Percentiles rank a stretch among this genome's conserved stretches.
Conservation (phyloP, 2,797 vertebrate genomes). For the Jordanella pulchra region DNA sequence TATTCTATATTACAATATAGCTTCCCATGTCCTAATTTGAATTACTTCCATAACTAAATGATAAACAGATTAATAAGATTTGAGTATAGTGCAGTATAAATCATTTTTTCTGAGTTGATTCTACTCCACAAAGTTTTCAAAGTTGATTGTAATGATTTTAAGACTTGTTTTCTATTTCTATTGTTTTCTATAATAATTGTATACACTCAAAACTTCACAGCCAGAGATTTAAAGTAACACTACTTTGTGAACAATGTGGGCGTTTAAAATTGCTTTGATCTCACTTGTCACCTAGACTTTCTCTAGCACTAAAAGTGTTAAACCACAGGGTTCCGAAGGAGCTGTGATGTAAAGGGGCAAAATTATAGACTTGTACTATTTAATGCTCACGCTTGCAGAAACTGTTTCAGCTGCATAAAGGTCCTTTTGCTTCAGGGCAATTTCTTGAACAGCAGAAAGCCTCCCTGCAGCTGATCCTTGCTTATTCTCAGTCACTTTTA, state of each 20-base stretch:
- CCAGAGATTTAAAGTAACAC: background rate
- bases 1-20: no score
- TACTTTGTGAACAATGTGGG: background rate
- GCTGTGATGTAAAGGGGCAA: slow-evolving; percentile 2
- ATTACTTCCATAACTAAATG: no score
- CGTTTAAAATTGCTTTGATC: background rate
- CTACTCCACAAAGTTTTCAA: background rate
- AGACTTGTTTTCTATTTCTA: background rate
- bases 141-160: background rate
- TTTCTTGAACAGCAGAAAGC: slow-evolving; percentile 14
- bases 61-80: no score
- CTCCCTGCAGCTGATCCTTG: background rate
- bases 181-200: background rate
- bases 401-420: slow-evolving; percentile 6
- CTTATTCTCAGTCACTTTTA: background rate
- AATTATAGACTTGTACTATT: background rate
- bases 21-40: no score
- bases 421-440: slow-evolving; percentile 5
- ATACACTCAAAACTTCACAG: background rate
- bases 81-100: background rate
- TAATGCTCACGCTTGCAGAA: slow-evolving; percentile 13
- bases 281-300: background rate
- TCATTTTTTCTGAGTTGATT: background rate
- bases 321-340: background rate
- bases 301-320: background rate